Base-by-base conservation (phyloP, 2,888 invertebrate species). In the Calameuta pallipes region DNA sequence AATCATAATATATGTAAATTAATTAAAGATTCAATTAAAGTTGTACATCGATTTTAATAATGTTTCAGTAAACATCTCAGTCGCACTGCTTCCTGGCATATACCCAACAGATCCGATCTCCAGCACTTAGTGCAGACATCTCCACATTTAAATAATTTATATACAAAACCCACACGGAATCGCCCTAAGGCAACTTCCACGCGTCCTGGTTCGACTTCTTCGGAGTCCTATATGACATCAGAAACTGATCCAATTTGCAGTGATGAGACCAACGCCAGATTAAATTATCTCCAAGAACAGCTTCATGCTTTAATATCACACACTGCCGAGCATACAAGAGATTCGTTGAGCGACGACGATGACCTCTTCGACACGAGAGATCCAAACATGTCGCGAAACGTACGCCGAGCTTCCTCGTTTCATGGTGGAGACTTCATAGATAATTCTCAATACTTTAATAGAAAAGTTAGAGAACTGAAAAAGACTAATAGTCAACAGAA, bases 61-160 rank as follows among this genome's bases (percentile, higher is more conserved):
- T 34, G 71, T 34, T 78, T 81, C 83, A 82, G 3, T 70, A 88
- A 87, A 13, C 87, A 84, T 82, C 75, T 90, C 15, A 87, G 93
- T 33, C 92, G 95, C 56, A 94, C 94, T 83, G 94, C 94, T 84
- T 95, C 95, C 0, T 95, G 95, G 95, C 94, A 95, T 86, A 92
- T 93, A 12, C 84, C 89, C 3, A 87, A 85, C n/a, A 83, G 81
- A 76, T 76, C 83, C 75, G 80, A 81, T 36, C 36, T 79, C 11
- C 82, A 83, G 15, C 75, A 81, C 75, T 76, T 79, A 11, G 75
- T 78, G 23, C 84, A 75, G 74, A 70, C 81, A 1, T 74, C 80
- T 23, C 80, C 77, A 77, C 83, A 83, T 75, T 78, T 84, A 69
- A 87, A 86, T 80, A 93, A 92, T 88, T 93, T 94, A 86, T 93